Conservation (phyloP, 2,797 vertebrate genomes). For the Crotalus adamanteus region DNA sequence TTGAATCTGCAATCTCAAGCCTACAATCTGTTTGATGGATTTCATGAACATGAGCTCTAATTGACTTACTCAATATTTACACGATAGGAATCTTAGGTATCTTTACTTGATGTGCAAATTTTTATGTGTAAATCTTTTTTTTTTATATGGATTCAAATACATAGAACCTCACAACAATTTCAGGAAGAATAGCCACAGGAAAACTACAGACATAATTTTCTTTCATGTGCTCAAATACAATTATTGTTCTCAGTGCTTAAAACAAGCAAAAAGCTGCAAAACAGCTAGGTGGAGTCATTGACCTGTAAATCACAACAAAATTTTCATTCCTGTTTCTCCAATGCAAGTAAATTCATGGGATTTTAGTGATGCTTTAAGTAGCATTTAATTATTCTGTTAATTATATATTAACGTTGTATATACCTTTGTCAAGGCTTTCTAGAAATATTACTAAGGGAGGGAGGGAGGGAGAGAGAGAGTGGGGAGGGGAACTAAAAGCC, state of each 20-base stretch:
- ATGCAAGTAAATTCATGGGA: background rate
- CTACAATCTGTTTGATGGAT: background rate
- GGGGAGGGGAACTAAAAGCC: background rate
- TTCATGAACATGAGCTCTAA: background rate
- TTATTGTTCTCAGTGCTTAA: background rate
- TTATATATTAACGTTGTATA: slow-evolving; percentile 2
- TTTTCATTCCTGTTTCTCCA: background rate
- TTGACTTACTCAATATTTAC: background rate
- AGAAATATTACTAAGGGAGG: too few species aligned
- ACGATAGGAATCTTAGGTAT: background rate
- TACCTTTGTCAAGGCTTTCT: background rate
- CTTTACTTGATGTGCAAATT: background rate
- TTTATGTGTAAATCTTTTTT: background rate
- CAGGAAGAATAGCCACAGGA: background rate
- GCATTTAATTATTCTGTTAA: background rate
- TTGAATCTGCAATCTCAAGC: background rate
- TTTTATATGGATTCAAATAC: background rate
- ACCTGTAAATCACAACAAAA: slow-evolving; percentile 12
- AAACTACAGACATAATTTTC: background rate
- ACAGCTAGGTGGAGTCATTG: slow-evolving; percentile 64
- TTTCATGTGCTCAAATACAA: background rate
- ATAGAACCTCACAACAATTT: background rate
- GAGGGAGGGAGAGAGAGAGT: background rate
- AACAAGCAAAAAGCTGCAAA: slow-evolving; percentile 18
- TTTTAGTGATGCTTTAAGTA: background rate